These are phyloP conservation scores for Pandemis heparana DNA, from an alignment of 2,888 invertebrate species.

Conservation along the genomic window DNA sequence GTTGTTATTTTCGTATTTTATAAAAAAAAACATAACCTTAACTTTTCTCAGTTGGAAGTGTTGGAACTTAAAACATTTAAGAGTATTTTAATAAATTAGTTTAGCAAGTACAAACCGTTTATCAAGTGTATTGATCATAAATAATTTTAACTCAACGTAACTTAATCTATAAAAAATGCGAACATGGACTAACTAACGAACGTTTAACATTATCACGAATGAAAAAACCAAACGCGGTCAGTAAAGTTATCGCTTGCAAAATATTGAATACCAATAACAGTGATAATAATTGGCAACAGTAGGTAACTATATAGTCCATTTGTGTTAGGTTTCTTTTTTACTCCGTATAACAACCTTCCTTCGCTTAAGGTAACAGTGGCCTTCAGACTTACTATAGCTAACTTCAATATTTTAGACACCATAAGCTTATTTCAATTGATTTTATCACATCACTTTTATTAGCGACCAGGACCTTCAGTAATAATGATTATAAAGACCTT, in stretches of 20 bases:
- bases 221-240: background rate
- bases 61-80: too few relatives aligned
- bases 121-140: too few relatives aligned
- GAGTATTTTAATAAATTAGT: too few relatives aligned
- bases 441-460: background rate
- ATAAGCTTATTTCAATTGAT: background rate
- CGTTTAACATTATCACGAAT: background rate
- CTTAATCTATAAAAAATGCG: too few relatives aligned
- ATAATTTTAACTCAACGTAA: too few relatives aligned
- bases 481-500: conserved; percentile 16
- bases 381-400: conserved; percentile 17
- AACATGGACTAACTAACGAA: background rate
- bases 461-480: background rate
- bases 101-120: too few relatives aligned
- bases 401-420: background rate
- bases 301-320: conserved; percentile 2
- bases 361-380: background rate
- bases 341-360: conserved; percentile 9
- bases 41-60: too few relatives aligned
- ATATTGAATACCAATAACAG: conserved; percentile 32
- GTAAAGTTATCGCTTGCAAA: conserved; percentile 29
- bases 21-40: too few relatives aligned
- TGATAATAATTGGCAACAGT: conserved; percentile 32
- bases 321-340: conserved; percentile 7
- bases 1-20: too few relatives aligned